A percentile compares a stretch with the other conserved stretches of the same genome.
Evolutionary conservation across 2,888 invertebrate species (phyloP).

Genomic region (Bedellia somnulentella): DNA sequence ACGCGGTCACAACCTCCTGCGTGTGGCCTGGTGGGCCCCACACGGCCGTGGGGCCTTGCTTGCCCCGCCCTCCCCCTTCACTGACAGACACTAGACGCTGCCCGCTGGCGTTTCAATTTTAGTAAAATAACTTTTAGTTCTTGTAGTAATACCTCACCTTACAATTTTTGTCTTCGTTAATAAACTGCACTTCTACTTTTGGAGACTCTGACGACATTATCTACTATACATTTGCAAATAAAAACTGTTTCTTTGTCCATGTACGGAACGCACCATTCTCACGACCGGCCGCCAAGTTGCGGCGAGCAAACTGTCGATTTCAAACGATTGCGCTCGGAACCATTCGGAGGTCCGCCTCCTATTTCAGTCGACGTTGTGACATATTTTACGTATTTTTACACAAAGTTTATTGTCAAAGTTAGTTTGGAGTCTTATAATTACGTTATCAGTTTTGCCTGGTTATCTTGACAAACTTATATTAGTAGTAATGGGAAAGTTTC

Average conservation of each 20-base stretch:
- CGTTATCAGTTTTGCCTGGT: too few relatives aligned
- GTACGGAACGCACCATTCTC: constrained; percentile 51
- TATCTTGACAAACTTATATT: too few relatives aligned
- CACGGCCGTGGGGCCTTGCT: constrained; percentile 57
- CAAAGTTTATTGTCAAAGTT: too few relatives aligned
- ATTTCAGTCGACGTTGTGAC: constrained; percentile 40
- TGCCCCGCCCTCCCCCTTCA: constrained; percentile 62
- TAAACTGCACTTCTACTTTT: constrained; percentile 52
- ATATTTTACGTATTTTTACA: too few relatives aligned
- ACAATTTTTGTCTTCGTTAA: constrained; percentile 47
- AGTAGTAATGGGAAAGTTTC: too few relatives aligned
- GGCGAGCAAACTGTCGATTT: constrained; percentile 50
- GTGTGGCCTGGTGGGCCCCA: constrained; percentile 61
- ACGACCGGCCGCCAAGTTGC: constrained; percentile 57
- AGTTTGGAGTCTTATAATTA: too few relatives aligned
- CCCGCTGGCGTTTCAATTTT: constrained; percentile 53
- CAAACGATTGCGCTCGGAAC: constrained; percentile 35
- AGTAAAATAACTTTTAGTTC: constrained; percentile 49
- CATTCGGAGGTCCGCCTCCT: constrained; percentile 56
- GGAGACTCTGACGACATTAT: constrained; percentile 57
- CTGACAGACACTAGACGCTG: constrained; percentile 47
- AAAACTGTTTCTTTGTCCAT: constrained; percentile 49
- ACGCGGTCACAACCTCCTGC: constrained; percentile 65
- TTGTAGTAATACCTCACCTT: constrained; percentile 48
- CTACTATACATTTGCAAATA: constrained; percentile 44